Evolutionary conservation across 2,113 vertebrate genomes (phyloP), one percentile per base, ranked within the genome.

Genomic region (Platycercus adscitus): DNA sequence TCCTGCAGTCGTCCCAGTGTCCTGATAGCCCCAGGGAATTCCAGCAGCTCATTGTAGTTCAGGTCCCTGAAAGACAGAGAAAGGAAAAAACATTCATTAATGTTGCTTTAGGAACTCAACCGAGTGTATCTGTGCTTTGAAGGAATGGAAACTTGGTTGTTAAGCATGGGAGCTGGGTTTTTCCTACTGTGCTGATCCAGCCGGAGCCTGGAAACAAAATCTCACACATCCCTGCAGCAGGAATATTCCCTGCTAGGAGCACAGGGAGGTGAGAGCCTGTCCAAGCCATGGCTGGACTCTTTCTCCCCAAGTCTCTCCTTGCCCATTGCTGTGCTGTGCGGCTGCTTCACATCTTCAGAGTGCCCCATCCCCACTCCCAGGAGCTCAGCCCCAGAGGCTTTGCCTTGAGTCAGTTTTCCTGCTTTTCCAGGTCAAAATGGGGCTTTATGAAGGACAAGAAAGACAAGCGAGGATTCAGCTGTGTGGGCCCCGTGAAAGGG

Each of bases 1-100:
- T 99, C 99, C 97, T 99, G 99, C 96, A 99, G 99, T 92, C 99
- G 98, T 85, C 98, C 98, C 90, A 99, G 98, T 3, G 98, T 99
- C 96, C 98, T 98, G 97, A 99, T 98, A 81, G 99, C 99, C 94
- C 98, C 91, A 3, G 99, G 99, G 94, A 99, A 99, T 97, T 99
- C 99, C 96, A 97, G 98, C 90, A 99, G 97, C 95, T 99, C 98
- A 25, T 99, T 99, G 98, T 99, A 99, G 97, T 99, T 99, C 95
- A 99, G 98, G 97, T 99, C 99, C 91, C 99, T 99, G 97, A 71
- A 97, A 97, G 52, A 83, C 52, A 96, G 39, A 93, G 91, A 92
- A 88, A 58, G 81, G 88, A 86, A 93, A 93, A 93, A 93, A 49
- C 37, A 28, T 71, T 93, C 72, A 93, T 96, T 95, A 95, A 31